Conservation (phyloP, 2,888 invertebrate species). For the Hybos culiciformis region DNA sequence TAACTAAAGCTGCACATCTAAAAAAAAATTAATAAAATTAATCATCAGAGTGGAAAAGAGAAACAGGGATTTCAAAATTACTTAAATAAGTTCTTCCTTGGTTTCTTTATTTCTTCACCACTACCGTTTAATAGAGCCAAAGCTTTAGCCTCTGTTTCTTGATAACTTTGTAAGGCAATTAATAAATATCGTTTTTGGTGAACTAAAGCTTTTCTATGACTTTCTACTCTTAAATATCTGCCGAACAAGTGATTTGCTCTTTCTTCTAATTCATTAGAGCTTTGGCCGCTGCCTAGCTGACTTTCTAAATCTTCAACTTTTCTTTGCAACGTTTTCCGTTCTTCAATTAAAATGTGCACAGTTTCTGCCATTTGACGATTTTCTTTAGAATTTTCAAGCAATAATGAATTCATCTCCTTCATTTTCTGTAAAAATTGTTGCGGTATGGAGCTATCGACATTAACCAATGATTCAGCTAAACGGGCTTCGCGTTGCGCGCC, state of each 20-base stretch:
- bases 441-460: conserved; percentile 27
- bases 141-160: conserved; percentile 29
- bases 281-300: conserved; percentile 12
- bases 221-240: conserved; percentile 65
- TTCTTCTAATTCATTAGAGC: conserved; percentile 28
- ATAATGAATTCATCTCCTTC: conserved; percentile 39
- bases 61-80: conserved; percentile 16
- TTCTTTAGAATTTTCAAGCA: conserved; percentile 39
- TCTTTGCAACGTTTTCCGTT: conserved; percentile 37
- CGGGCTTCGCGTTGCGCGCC: conserved; percentile 31
- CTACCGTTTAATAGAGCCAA: conserved; percentile 20
- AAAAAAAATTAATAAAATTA: conserved; percentile 8
- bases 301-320: conserved; percentile 36
- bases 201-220: conserved; percentile 72
- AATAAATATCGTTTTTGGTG: conserved; percentile 85
- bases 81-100: conserved; percentile 32
- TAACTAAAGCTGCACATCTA: conserved; percentile 41
- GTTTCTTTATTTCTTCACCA: conserved; percentile 14
- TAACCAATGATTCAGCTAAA: conserved; percentile 28
- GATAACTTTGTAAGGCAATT: conserved; percentile 42
- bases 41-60: not conserved
- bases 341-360: conserved; percentile 34
- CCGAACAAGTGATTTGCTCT: conserved; percentile 47
- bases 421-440: conserved; percentile 34
- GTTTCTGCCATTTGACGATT: conserved; percentile 40